Percentiles rank a stretch among this genome's conserved stretches.
Evolutionary conservation across 2,797 vertebrate species (phyloP).

Genomic region (Sphenodon punctatus): DNA sequence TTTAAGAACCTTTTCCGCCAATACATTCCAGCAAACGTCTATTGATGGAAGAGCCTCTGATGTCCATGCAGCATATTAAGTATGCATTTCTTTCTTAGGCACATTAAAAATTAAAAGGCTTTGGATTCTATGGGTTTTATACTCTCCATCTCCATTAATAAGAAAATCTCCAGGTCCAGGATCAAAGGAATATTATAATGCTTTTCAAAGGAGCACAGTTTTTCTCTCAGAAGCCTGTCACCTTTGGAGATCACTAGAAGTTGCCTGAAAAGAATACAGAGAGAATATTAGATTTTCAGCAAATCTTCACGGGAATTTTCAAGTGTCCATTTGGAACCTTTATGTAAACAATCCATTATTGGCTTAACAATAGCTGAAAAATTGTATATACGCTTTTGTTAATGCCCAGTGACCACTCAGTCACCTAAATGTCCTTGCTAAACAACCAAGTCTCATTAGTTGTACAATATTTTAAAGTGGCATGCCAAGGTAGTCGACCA

Average conservation of each 20-base stretch:
- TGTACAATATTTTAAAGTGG: neutral
- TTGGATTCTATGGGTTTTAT: conserved; percentile 7
- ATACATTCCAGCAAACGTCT: neutral
- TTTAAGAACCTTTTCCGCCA: neutral
- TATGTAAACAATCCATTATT: neutral
- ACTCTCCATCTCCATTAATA: neutral
- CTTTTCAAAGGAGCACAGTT: conserved; percentile 21
- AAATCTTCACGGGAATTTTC: neutral
- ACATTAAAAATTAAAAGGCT: neutral
- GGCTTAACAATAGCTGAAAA: neutral
- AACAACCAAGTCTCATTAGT: neutral
- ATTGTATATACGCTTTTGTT: neutral
- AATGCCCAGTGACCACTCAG: neutral
- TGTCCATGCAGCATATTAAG: neutral
- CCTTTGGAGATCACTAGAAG: conserved; percentile 1
- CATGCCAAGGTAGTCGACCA: neutral
- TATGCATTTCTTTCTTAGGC: conserved; percentile 3
- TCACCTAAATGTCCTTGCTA: neutral
- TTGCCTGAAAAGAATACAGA: neutral
- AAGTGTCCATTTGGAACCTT: neutral
- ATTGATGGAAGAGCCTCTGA: neutral
- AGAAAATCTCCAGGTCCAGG: conserved; percentile 3
- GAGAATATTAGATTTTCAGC: neutral
- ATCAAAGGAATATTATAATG: conserved; percentile 10
- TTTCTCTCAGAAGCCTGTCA: neutral